Conservation (phyloP, 2,888 invertebrate species). For the Philereme vetulata region DNA sequence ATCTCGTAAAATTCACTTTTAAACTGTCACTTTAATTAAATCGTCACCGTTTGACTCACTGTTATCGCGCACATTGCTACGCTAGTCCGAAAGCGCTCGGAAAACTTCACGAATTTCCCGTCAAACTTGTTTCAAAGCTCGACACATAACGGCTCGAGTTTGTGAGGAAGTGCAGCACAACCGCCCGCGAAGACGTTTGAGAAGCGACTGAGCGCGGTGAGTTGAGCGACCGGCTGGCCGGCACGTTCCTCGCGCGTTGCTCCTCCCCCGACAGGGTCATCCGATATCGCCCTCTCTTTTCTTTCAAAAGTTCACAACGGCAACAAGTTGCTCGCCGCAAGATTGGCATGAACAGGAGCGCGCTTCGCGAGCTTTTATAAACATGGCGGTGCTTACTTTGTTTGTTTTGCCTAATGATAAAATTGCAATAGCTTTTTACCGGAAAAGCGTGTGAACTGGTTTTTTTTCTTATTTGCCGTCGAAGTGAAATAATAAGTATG, state of each 20-base stretch:
- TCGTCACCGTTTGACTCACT: constrained; percentile 70
- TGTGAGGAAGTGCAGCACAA: constrained; percentile 49
- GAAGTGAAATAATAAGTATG: constrained; percentile 1
- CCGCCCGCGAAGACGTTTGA: constrained; percentile 60
- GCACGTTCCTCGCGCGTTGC: constrained; percentile 75
- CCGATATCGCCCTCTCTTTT: constrained; percentile 66
- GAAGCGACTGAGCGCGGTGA: constrained; percentile 70
- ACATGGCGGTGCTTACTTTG: constrained; percentile 79
- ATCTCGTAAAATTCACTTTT: constrained; percentile 77
- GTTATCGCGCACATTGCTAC: constrained; percentile 76
- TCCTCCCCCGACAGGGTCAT: constrained; percentile 75
- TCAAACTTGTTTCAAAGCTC: constrained; percentile 82
- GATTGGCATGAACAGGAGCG: constrained; percentile 84
- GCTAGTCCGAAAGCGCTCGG: constrained; percentile 71
- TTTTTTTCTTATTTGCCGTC: constrained; percentile 25
- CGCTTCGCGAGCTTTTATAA: constrained; percentile 82
- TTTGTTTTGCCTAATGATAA: constrained; percentile 80
- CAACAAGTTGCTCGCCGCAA: constrained; percentile 82
- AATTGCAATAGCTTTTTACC: constrained; percentile 68
- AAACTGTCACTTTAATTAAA: constrained; percentile 78
- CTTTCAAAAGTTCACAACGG: constrained; percentile 76
- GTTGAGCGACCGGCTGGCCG: constrained; percentile 75
- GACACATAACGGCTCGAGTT: constrained; percentile 77
- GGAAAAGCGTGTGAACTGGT: constrained; percentile 57
- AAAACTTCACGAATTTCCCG: constrained; percentile 81